Evolutionary conservation across 2,888 invertebrate species (phyloP).

Genomic region (Anthoptus insignis): DNA sequence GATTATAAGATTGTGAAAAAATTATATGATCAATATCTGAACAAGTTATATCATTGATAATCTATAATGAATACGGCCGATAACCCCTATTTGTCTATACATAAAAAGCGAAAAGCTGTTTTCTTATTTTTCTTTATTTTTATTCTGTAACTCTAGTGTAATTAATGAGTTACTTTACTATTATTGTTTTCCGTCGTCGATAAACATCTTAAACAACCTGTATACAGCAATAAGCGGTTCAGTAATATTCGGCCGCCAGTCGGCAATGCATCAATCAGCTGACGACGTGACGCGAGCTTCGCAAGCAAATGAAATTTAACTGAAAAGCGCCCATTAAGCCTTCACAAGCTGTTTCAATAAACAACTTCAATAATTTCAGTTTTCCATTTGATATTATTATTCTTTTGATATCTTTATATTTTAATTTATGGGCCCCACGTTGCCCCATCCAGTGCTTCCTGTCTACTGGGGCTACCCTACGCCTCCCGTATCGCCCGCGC

Average conservation of each 20-base stretch:
- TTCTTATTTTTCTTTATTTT: too few species aligned
- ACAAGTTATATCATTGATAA: too few species aligned
- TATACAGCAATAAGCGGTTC: constrained; percentile 36
- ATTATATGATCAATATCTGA: too few species aligned
- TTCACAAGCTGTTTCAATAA: constrained; percentile 56
- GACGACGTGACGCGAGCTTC: constrained; percentile 65
- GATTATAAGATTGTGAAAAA: too few species aligned
- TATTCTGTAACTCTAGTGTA: too few species aligned
- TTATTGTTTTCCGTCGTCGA: too few species aligned
- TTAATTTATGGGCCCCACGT: constrained; percentile 86
- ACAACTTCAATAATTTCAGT: constrained; percentile 30
- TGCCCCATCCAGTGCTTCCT: constrained; percentile 87
- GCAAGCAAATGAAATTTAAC: constrained; percentile 86
- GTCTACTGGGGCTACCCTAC: constrained; percentile 98
- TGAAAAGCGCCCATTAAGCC: constrained; percentile 65
- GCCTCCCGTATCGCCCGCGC: constrained; percentile 97
- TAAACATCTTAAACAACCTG: background rate
- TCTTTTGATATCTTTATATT: too few species aligned
- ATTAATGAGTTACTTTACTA: too few species aligned
- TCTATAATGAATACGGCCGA: too few species aligned
- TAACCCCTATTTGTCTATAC: too few species aligned
- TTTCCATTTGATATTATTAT: too few species aligned
- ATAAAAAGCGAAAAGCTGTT: too few species aligned
- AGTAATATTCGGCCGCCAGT: constrained; percentile 68
- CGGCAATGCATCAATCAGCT: constrained; percentile 81